Base-by-base conservation (phyloP, 2,888 invertebrate species). In the Zygaena filipendulae region DNA sequence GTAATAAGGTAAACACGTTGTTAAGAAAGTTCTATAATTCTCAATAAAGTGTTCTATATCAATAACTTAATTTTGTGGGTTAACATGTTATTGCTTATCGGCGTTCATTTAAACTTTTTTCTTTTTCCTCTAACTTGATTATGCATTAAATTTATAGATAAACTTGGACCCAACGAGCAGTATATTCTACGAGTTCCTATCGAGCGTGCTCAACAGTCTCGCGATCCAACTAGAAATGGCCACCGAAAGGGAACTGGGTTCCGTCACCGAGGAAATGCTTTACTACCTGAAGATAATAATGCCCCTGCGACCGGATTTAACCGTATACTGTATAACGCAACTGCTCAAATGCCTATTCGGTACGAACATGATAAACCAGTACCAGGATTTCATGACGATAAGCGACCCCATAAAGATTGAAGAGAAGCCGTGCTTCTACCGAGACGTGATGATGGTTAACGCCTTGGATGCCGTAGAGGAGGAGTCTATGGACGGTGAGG, bases 261-360 rank as follows among this genome's bases (percentile, higher is more conserved):
- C 82, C 25, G 82, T 90, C 25, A 87, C 91, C 0, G 93, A 95
- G 64, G 94, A 95, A 63, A 74, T 94, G 9, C 71, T 95, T 1
- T 82, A 80, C 42, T 93, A 92, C 53, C 70, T 92, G 4, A 86
- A 87, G 47, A 82, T 84, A 0, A 86, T 89, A 2, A 86, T 93
- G 55, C 70, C 82, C 6, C 52, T 91, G 19, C 87, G 90, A 30
- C 85, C 91, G 0, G 85, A 87, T 2, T 66, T 77, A 3, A 86
- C 90, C 0, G 85, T 93, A 0, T 82, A 84, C 34, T 90, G 90
- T 57, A 87, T 93, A 1, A 88, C 91, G 19, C 92, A 92, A 57
- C 74, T 91, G 3, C 46, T 87, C 1, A 87, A 91, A 67, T 88
- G 90, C 41, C 63, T 92, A 3, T 92, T 91, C 56, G 84, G 88